Evolutionary conservation across 1,140 invertebrate genomes (phyloP), one percentile per base, ranked within the genome.

Genomic region (Nephila pilipes): DNA sequence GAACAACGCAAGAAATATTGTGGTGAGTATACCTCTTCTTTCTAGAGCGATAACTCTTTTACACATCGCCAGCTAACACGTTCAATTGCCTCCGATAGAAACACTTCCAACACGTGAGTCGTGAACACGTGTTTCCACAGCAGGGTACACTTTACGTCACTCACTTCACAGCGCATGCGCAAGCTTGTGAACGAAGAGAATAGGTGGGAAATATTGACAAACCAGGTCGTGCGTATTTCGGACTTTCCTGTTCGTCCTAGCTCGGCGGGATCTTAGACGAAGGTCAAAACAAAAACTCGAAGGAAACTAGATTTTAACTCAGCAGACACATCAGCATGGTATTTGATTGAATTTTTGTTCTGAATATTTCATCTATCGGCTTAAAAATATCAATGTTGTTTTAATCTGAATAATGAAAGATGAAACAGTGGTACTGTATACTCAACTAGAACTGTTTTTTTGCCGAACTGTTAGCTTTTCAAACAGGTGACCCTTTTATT

Each of bases 201-300:
- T 12, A 75, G 69, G 69, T 18, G 29, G 69, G 69, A 75, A 75
- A 36, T 75, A 75, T 75, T 75, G 69, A 75, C 69, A 75, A 75
- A 75, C 69, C 29, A 32, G 69, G 32, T 75, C 29, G 69, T 75
- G 69, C 12, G 29, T 75, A 25, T 75, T 75, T 75, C 29, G 5
- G 25, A 75, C 69, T 75, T 75, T 75, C 69, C 69, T 75, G 29
- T 32, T 75, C 14, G 12, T 75, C 29, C 69, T 75, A 32, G 69
- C 46, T 75, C 69, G 29, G 25, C 36, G 3, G 29, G 32, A 18
- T 32, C 25, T 25, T 54, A 8, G n/a, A 25, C 38, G 80, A 81
- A 81, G 80, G 80, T 81, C 80, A 81, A 81, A 81, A 46, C 46
- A 46, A 46, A 10, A 46, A 46, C 46, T 46, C 46, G 12, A 6